These are phyloP conservation scores for Sebastes jordani DNA, from an alignment of 2,797 vertebrate genomes.

Conservation along the genomic window DNA sequence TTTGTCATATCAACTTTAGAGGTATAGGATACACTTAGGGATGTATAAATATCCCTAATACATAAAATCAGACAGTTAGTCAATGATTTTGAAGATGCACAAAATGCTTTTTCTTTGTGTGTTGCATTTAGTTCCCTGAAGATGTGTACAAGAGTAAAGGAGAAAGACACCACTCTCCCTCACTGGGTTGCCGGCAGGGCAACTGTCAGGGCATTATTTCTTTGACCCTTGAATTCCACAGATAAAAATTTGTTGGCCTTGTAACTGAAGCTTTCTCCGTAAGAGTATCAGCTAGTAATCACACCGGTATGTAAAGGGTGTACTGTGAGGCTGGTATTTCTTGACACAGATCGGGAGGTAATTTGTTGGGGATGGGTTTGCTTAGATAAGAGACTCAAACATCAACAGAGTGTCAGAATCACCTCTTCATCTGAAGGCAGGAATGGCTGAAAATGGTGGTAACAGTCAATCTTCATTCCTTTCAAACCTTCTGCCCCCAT, in stretches of 20 bases:
- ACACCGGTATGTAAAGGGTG: neutral
- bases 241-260: neutral
- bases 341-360: slow-evolving; percentile 18
- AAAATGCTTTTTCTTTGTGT: neutral
- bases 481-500: slow-evolving; percentile 57
- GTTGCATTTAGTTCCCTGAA: neutral
- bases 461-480: slow-evolving; percentile 65
- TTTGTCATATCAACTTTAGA: neutral
- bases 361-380: slow-evolving; percentile 47
- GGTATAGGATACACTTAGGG: neutral
- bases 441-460: slow-evolving; percentile 61
- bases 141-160: neutral
- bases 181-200: neutral
- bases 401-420: slow-evolving; percentile 66
- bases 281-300: neutral
- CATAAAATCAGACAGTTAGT: neutral
- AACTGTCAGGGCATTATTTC: neutral
- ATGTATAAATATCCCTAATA: too few species aligned
- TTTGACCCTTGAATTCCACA: neutral
- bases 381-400: slow-evolving; percentile 48
- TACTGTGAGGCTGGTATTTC: neutral
- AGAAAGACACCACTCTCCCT: neutral
- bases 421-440: slow-evolving; percentile 61
- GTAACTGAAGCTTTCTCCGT: neutral
- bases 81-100: neutral